Base-by-base conservation (phyloP, 2,113 vertebrate genomes). In the Calyptomena viridis region DNA sequence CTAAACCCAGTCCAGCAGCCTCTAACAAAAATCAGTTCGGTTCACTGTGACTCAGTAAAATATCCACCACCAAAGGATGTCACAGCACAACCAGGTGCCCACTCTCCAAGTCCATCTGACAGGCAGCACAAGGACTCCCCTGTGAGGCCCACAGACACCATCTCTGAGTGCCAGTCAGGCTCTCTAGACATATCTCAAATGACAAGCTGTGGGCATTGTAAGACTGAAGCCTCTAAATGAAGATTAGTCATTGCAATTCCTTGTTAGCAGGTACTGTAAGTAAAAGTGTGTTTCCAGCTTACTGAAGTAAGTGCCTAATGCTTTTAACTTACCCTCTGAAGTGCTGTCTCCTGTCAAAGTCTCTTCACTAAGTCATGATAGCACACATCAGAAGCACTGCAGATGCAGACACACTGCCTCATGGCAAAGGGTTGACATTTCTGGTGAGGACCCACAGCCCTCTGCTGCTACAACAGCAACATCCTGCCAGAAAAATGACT, bases 271-370 rank as follows among this genome's bases (percentile, higher is more conserved):
- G 58, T 39, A 59, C 80, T 21, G 20, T 40, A 53, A 93, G 78
- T 30, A 46, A 86, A 84, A 88, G 31, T 10, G 11, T 60, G 60
- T 16, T 92, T 93, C 90, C 69, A 92, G 88, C 71, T 93, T 84
- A 95, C 83, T 53, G 86, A 89, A 93, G 86, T 58, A 92, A 93
- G 62, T 35, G 20, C 69, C 50, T 90, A 82, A 83, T 73, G 64
- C 88, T 90, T 96, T 95, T 90, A 95, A 96, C 93, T 94, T 40
- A 90, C 79, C 49, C 69, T 94, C 85, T 73, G 60, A 93, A 94
- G 73, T 62, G 66, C 76, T 84, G 76, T 53, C 80, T 86, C 42
- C 76, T 74, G 75, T 89, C 87, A 90, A 88, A 89, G 37, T 56
- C 72, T 90, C 90, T 80, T 93, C 56, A 25, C 68, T 66, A 68